Evolutionary conservation across 2,113 vertebrate species (phyloP).

Genomic region (Melanerpes aurifrons): DNA sequence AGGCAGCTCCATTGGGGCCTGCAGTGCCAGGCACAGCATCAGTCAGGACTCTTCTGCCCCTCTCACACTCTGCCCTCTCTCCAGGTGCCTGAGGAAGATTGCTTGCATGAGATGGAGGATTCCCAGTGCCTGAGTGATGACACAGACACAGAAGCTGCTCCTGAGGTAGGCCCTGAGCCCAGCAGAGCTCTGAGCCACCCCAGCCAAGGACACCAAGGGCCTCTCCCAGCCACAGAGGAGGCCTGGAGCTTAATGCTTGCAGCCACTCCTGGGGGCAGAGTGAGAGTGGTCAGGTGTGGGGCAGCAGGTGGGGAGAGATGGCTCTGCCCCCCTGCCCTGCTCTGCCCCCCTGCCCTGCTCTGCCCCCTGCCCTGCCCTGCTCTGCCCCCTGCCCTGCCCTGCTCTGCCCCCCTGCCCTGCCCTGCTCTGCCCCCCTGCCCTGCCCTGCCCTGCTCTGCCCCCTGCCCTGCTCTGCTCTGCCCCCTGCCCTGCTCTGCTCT

Average conservation of each 20-base stretch:
- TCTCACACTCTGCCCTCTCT: not conserved
- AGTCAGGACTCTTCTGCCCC: not conserved
- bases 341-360: too few species aligned
- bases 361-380: too few species aligned
- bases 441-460: too few species aligned
- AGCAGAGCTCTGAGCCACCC: not conserved
- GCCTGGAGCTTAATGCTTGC: not conserved
- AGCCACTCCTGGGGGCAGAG: not conserved
- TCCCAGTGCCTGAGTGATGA: conserved; percentile 90
- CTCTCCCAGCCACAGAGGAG: not conserved
- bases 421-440: too few species aligned
- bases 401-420: too few species aligned
- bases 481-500: too few species aligned
- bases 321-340: too few species aligned
- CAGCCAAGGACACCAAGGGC: not conserved
- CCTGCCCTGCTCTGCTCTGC: too few species aligned
- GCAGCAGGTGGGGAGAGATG: not conserved
- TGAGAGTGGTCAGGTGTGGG: not conserved
- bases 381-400: too few species aligned
- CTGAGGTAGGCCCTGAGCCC: conserved; percentile 79
- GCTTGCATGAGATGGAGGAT: conserved; percentile 84
- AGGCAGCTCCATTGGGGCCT: not conserved
- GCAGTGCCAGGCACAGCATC: accelerated
- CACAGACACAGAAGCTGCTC: conserved; percentile 87
- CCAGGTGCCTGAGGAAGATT: conserved; percentile 79